A percentile compares a stretch with the other conserved stretches of the same genome.
Evolutionary conservation across 2,797 vertebrate genomes (phyloP).

Genomic region (Scleropages formosus): DNA sequence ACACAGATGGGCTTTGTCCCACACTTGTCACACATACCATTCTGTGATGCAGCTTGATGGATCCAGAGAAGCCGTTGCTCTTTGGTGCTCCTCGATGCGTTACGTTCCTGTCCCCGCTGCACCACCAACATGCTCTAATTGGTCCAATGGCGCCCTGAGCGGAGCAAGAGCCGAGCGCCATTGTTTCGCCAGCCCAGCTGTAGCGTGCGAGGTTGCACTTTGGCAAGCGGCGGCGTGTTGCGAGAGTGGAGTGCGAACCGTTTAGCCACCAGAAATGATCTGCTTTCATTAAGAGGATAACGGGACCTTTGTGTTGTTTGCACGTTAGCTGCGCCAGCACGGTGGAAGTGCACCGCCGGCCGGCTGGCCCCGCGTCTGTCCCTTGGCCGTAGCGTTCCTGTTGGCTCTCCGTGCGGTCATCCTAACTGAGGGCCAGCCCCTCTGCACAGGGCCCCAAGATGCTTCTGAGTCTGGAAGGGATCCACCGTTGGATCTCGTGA

Average conservation of each 20-base stretch:
- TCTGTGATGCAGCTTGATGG: conserved; percentile 29
- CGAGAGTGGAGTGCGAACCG: conserved; percentile 20
- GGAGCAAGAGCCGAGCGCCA: neutral
- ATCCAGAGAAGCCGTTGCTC: conserved; percentile 11
- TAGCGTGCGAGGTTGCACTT: conserved; percentile 13
- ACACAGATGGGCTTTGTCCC: conserved; percentile 20
- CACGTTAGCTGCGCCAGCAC: neutral
- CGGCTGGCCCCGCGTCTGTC: neutral
- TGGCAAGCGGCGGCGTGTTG: neutral
- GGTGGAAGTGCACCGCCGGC: neutral
- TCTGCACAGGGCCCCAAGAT: conserved; percentile 30
- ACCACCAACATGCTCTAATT: neutral
- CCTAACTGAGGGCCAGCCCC: conserved; percentile 28
- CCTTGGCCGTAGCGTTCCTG: neutral
- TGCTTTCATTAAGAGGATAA: conserved; percentile 30
- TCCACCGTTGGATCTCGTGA: conserved; percentile 23
- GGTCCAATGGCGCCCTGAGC: neutral
- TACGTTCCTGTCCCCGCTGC: neutral
- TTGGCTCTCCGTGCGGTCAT: conserved; percentile 30
- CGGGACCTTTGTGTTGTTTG: conserved; percentile 21
- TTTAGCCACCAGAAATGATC: conserved; percentile 22
- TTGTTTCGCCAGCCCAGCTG: neutral
- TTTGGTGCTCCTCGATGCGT: conserved; percentile 1
- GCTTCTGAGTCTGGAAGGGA: conserved; percentile 38
- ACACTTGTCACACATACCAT: conserved; percentile 13